Evolutionary conservation across 2,113 vertebrate genomes (phyloP).

Genomic region (Prinia subflava): DNA sequence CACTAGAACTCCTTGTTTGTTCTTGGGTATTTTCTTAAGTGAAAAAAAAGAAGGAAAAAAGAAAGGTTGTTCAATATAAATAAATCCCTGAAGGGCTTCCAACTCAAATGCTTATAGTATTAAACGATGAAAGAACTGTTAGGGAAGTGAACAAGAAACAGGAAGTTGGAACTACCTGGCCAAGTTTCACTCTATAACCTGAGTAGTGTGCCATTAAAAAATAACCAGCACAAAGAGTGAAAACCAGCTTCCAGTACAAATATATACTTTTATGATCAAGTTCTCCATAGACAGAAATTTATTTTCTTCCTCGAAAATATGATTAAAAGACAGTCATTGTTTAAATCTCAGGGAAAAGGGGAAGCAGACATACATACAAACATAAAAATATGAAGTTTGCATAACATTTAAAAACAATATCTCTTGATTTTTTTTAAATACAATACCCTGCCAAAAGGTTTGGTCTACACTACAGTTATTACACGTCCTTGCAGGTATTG

Average conservation of each 20-base stretch:
- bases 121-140: constrained; percentile 4
- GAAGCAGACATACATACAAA: background rate
- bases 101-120: background rate
- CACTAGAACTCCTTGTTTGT: background rate
- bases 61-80: background rate
- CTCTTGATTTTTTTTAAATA: background rate
- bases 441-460: background rate
- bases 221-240: background rate
- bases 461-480: background rate
- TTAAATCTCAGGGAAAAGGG: background rate
- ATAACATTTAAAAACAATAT: background rate
- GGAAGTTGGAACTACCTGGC: constrained; percentile 7
- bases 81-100: constrained; percentile 7
- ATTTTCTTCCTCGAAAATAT: background rate
- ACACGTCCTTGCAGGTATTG: background rate
- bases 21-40: background rate
- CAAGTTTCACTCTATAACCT: constrained; percentile 22
- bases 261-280: background rate
- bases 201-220: constrained; percentile 7
- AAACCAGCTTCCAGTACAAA: constrained; percentile 26
- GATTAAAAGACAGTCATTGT: background rate
- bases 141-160: constrained; percentile 8
- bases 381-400: background rate
- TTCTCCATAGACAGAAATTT: background rate
- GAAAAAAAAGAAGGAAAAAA: background rate